Conservation (phyloP, 2,113 vertebrate genomes). For the Dasyurus viverrinus region DNA sequence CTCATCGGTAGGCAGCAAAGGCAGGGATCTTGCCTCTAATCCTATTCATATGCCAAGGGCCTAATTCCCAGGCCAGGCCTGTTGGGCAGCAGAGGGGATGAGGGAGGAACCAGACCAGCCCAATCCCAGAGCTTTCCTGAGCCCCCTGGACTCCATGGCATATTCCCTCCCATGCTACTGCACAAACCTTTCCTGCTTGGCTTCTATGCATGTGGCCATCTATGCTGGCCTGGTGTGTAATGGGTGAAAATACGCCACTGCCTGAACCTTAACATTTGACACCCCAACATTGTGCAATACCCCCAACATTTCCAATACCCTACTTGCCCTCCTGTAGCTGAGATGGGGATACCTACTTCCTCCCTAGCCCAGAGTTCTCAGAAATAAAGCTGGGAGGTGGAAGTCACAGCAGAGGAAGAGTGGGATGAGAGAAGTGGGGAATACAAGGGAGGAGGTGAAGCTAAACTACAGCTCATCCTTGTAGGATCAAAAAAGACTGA, state of each 20-base stretch:
- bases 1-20: not conserved
- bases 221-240: conserved; percentile 74
- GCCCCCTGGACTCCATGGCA: conserved; percentile 42
- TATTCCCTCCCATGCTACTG: conserved; percentile 53
- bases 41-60: conserved; percentile 43
- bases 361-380: conserved; percentile 60
- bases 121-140: conserved; percentile 50
- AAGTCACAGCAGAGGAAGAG: conserved; percentile 64
- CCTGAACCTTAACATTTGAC: conserved; percentile 73
- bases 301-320: conserved; percentile 62
- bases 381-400: conserved; percentile 55
- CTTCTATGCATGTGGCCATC: conserved; percentile 80
- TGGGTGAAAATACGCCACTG: conserved; percentile 75
- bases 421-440: conserved; percentile 39
- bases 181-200: conserved; percentile 70
- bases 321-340: conserved; percentile 72
- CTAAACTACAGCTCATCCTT: conserved; percentile 48
- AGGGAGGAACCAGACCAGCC: conserved; percentile 51
- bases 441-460: conserved; percentile 29
- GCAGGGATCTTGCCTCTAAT: not conserved
- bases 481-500: conserved; percentile 41
- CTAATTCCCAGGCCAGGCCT: conserved; percentile 56
- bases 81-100: conserved; percentile 59
- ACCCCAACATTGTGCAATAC: conserved; percentile 63
- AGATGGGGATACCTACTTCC: conserved; percentile 65